These are phyloP conservation scores for Scolopax rusticola DNA, from an alignment of 2,797 vertebrate species.

Conservation along the genomic window DNA sequence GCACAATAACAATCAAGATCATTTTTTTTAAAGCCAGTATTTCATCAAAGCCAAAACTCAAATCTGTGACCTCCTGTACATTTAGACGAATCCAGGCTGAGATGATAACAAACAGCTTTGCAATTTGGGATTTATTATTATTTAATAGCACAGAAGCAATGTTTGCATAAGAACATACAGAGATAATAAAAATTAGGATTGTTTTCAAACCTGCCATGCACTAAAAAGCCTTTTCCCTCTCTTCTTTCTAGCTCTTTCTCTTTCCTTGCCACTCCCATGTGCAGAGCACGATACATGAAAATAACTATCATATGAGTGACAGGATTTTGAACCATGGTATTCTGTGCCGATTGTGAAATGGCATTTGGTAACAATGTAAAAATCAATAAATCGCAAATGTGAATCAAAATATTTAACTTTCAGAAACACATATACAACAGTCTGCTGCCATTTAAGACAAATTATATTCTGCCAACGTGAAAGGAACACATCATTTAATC, in stretches of 20 bases:
- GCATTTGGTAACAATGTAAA: constrained; percentile 54
- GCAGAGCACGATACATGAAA: neutral
- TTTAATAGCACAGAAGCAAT: neutral
- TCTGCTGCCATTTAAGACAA: constrained; percentile 15
- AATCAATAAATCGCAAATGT: neutral
- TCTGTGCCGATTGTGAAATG: constrained; percentile 1
- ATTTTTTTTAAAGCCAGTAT: neutral
- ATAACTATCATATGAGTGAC: neutral
- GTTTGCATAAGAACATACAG: neutral
- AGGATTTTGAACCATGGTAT: neutral
- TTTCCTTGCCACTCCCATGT: neutral
- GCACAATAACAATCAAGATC: neutral
- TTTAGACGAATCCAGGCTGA: neutral
- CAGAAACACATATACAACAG: constrained; percentile 25
- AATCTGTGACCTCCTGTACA: neutral
- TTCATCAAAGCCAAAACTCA: neutral
- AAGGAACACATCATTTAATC: constrained; percentile 47
- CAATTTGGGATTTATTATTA: neutral
- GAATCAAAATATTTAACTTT: constrained; percentile 58
- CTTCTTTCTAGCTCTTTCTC: neutral
- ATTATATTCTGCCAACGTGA: constrained; percentile 20
- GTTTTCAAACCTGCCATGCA: neutral
- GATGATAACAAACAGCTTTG: neutral
- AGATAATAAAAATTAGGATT: neutral
- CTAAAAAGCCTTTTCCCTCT: neutral